Evolutionary conservation across 2,888 invertebrate species (phyloP).

Genomic region (Loripinus fragilis): DNA sequence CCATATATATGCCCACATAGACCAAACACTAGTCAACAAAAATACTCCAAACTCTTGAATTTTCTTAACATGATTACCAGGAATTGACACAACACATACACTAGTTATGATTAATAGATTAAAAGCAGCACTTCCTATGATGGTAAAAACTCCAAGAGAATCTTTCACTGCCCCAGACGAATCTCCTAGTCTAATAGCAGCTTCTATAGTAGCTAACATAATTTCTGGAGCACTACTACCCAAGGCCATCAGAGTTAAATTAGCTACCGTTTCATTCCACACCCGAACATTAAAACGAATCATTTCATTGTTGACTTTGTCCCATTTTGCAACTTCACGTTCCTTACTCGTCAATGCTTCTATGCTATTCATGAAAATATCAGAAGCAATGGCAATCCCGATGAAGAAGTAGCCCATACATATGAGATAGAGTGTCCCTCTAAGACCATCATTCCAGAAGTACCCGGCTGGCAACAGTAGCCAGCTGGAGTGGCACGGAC

Average conservation of each 20-base stretch:
- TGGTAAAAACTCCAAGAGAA: slow-evolving; percentile 80
- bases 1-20: slow-evolving; percentile 82
- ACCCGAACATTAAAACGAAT: slow-evolving; percentile 76
- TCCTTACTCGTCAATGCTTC: slow-evolving; percentile 80
- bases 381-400: slow-evolving; percentile 81
- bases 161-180: slow-evolving; percentile 53
- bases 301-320: slow-evolving; percentile 75
- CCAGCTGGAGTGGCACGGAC: slow-evolving; percentile 63
- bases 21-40: slow-evolving; percentile 78
- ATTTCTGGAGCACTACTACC: slow-evolving; percentile 82
- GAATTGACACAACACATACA: slow-evolving; percentile 77
- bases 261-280: slow-evolving; percentile 82
- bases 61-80: slow-evolving; percentile 66
- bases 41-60: slow-evolving; percentile 81
- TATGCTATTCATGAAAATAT: slow-evolving; percentile 81
- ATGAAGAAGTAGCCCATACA: slow-evolving; percentile 79
- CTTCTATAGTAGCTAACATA: slow-evolving; percentile 78
- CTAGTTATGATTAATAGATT: slow-evolving; percentile 81
- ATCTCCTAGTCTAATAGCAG: slow-evolving; percentile 57
- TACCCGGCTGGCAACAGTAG: slow-evolving; percentile 80
- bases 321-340: slow-evolving; percentile 74
- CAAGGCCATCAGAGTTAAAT: slow-evolving; percentile 81
- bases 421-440: slow-evolving; percentile 76
- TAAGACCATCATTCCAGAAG: slow-evolving; percentile 75
- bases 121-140: slow-evolving; percentile 82